phyloP scores from a whole-genome alignment of 2,888 invertebrate genomes.

The Amiota minor region DNA sequence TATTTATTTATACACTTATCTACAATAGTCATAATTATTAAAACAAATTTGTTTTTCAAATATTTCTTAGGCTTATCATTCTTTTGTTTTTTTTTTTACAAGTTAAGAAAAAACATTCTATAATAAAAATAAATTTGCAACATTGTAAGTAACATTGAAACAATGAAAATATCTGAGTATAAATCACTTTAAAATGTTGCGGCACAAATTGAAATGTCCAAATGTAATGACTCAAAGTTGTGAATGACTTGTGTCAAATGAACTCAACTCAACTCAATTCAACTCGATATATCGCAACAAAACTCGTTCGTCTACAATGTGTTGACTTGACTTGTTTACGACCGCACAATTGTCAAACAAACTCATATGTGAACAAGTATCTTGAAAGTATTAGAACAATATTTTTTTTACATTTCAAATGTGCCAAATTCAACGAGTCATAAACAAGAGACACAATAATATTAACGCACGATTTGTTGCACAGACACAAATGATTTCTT shows the following conservation, averaged over 20 bases:
- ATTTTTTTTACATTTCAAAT: slow-evolving; percentile 40
- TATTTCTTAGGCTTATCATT: too few species aligned
- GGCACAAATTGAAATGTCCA: slow-evolving; percentile 21
- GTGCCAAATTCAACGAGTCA: slow-evolving; percentile 63
- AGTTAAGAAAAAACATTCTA: too few species aligned
- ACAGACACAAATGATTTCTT: slow-evolving; percentile 21
- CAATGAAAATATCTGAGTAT: not conserved
- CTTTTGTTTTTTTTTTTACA: too few species aligned
- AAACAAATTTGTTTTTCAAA: too few species aligned
- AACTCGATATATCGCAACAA: not conserved
- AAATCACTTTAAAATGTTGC: slow-evolving; percentile 17
- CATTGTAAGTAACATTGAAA: too few species aligned
- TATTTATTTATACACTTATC: too few species aligned
- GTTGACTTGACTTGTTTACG: slow-evolving; percentile 17
- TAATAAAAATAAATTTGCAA: too few species aligned
- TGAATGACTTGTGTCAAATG: not conserved
- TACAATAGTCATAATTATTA: too few species aligned
- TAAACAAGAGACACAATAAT: slow-evolving; percentile 62
- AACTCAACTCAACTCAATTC: not conserved
- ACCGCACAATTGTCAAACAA: slow-evolving; percentile 8
- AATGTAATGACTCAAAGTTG: slow-evolving; percentile 18
- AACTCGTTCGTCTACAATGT: not conserved
- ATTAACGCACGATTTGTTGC: slow-evolving; percentile 49
- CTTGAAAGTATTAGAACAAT: not conserved
- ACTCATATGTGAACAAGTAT: not conserved